Evolutionary conservation across 1,140 invertebrate species (phyloP).

Genomic region (Bathynomus jamesi): DNA sequence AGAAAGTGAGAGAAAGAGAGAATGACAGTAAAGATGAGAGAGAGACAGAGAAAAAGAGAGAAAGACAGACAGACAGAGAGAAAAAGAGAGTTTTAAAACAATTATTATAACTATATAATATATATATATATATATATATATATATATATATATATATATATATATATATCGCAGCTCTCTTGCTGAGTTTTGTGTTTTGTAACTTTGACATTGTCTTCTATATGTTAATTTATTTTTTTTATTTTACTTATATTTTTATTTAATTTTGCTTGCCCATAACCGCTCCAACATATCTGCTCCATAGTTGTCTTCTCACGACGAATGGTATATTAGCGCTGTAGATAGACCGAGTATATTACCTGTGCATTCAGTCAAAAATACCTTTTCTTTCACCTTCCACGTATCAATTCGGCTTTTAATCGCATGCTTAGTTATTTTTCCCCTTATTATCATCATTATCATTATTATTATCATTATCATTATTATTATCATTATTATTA

Average conservation of each 20-base stretch:
- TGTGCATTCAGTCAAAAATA: background rate
- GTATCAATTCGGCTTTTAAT: background rate
- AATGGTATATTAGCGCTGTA: slow-evolving; percentile 14
- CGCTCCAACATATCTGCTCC: slow-evolving; percentile 19
- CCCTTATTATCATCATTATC: background rate
- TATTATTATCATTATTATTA: slow-evolving; percentile 1
- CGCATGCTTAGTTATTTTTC: background rate
- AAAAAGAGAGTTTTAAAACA: no score
- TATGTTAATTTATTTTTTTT: slow-evolving; percentile 29
- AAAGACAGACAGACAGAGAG: no score
- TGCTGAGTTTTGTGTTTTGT: slow-evolving; percentile 17
- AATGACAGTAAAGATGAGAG: no score
- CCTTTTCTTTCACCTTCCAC: background rate
- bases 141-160: slow-evolving; percentile 8
- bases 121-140: slow-evolving; percentile 5
- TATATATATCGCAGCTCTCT: slow-evolving; percentile 18
- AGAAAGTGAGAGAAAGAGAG: no score
- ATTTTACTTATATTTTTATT: slow-evolving; percentile 10
- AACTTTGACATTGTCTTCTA: slow-evolving; percentile 35
- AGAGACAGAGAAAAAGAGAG: no score
- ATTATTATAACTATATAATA: no score
- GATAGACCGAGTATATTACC: slow-evolving; percentile 3
- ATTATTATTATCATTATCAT: background rate
- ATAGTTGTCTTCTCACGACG: slow-evolving; percentile 19
- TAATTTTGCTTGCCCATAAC: slow-evolving; percentile 26